phyloP scores from a whole-genome alignment of 1,140 invertebrate species.

The Bombus sylvicola region DNA sequence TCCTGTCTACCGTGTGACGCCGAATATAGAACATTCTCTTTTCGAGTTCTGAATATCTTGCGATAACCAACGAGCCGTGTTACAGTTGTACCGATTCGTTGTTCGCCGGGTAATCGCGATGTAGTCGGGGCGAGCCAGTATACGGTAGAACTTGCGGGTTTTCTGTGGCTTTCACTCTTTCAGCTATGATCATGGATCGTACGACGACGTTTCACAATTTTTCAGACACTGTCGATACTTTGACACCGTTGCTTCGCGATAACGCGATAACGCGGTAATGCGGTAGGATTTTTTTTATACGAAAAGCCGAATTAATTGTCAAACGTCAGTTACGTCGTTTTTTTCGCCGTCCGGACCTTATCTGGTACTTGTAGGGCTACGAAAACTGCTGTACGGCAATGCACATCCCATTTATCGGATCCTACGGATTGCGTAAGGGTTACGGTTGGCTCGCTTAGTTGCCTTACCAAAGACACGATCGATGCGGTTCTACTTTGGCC shows the following conservation, averaged over 20 bases:
- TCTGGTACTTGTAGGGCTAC: conserved; percentile 68
- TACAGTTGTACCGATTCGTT: conserved; percentile 19
- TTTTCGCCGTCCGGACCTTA: not conserved
- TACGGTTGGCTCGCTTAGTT: conserved; percentile 18
- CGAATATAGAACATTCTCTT: not conserved
- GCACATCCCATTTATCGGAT: conserved; percentile 70
- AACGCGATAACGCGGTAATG: not conserved
- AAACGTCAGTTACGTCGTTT: not conserved
- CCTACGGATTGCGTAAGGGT: conserved; percentile 67
- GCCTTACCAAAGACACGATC: conserved; percentile 30
- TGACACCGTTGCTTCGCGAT: not conserved
- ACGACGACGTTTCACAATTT: no score
- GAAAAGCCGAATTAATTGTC: not conserved
- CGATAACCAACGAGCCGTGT: not conserved
- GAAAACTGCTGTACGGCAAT: conserved; percentile 51
- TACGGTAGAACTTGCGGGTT: conserved; percentile 39
- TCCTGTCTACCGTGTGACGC: not conserved
- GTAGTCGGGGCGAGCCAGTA: not conserved
- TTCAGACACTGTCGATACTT: not conserved
- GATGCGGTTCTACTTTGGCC: conserved; percentile 41
- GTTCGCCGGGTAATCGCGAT: not conserved
- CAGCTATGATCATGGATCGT: not conserved
- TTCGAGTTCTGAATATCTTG: not conserved
- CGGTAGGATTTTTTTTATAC: not conserved
- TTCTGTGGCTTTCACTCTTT: not conserved